These are phyloP conservation scores for Melanostigma gelatinosum DNA, from an alignment of 2,113 vertebrate genomes.

Conservation along the genomic window DNA sequence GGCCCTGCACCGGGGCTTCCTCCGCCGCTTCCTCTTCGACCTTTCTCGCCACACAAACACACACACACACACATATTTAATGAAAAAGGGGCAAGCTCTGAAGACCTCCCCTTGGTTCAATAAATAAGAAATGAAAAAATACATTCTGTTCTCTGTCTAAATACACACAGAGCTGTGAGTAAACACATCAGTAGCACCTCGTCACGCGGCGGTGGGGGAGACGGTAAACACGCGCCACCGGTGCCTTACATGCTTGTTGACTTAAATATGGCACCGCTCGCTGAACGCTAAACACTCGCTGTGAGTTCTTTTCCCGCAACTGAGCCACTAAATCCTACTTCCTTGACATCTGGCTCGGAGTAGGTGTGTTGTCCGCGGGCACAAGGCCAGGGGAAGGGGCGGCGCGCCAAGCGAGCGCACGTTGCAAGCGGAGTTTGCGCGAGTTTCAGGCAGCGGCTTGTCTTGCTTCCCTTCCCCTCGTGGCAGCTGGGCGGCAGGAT, in stretches of 20 bases:
- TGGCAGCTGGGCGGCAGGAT: slow-evolving; percentile 39
- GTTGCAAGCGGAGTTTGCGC: no score
- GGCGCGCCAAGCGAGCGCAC: neutral
- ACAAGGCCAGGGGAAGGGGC: neutral
- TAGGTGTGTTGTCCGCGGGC: slow-evolving; percentile 34
- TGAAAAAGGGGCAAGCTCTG: slow-evolving; percentile 29
- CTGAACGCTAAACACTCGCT: slow-evolving; percentile 64
- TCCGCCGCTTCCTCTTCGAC: neutral
- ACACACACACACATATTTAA: slow-evolving; percentile 41
- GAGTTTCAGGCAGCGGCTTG: slow-evolving; percentile 5
- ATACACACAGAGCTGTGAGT: slow-evolving; percentile 36
- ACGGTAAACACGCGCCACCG: slow-evolving; percentile 53
- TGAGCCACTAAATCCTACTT: slow-evolving; percentile 33
- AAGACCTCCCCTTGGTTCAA: slow-evolving; percentile 52
- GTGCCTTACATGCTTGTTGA: slow-evolving; percentile 47
- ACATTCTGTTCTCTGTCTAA: slow-evolving; percentile 32
- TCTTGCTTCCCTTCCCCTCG: slow-evolving; percentile 21
- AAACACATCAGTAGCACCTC: slow-evolving; percentile 34
- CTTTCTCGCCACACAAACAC: neutral
- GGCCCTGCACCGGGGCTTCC: slow-evolving; percentile 45
- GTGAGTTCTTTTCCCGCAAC: slow-evolving; percentile 53
- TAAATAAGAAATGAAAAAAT: slow-evolving; percentile 41
- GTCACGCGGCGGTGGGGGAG: slow-evolving; percentile 19
- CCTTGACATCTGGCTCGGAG: slow-evolving; percentile 32
- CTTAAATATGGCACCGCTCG: slow-evolving; percentile 50